Conservation (phyloP, 1,140 invertebrate genomes). For the Sipha flava region DNA sequence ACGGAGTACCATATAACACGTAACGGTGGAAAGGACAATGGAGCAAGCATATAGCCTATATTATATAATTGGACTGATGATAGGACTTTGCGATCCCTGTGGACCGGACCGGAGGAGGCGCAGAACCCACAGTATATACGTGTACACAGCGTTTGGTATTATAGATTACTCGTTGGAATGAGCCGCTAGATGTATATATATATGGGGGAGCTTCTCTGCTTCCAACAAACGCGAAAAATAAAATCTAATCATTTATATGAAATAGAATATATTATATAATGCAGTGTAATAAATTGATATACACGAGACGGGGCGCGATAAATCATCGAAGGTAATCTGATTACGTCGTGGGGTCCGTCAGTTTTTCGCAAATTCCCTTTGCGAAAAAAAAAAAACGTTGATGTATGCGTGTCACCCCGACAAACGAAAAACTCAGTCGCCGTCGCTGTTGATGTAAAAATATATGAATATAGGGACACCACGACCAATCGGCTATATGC, state of each 20-base stretch:
- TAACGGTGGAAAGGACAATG: neutral
- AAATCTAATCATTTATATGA: neutral
- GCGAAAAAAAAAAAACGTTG: neutral
- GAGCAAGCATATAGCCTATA: neutral
- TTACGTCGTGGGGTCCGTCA: neutral
- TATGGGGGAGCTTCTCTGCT: too few relatives aligned
- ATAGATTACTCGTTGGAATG: too few relatives aligned
- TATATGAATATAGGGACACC: neutral
- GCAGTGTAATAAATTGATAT: neutral
- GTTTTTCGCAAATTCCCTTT: neutral
- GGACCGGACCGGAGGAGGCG: too few relatives aligned
- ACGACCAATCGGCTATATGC: neutral
- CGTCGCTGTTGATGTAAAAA: too few relatives aligned
- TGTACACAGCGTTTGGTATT: too few relatives aligned
- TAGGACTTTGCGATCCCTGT: neutral
- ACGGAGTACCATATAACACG: neutral
- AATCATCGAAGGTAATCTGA: conserved; percentile 25
- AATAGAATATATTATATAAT: neutral
- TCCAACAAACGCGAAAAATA: neutral
- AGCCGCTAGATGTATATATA: too few relatives aligned
- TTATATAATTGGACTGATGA: conserved; percentile 18
- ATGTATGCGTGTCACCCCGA: conserved; percentile 13
- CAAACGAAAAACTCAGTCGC: neutral
- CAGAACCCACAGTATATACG: too few relatives aligned
- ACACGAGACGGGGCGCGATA: neutral